Percentiles rank a stretch among this genome's conserved stretches.
These are phyloP conservation scores for Vannuccia rotundouncinata DNA, from an alignment of 2,888 invertebrate genomes.

Conservation along the genomic window DNA sequence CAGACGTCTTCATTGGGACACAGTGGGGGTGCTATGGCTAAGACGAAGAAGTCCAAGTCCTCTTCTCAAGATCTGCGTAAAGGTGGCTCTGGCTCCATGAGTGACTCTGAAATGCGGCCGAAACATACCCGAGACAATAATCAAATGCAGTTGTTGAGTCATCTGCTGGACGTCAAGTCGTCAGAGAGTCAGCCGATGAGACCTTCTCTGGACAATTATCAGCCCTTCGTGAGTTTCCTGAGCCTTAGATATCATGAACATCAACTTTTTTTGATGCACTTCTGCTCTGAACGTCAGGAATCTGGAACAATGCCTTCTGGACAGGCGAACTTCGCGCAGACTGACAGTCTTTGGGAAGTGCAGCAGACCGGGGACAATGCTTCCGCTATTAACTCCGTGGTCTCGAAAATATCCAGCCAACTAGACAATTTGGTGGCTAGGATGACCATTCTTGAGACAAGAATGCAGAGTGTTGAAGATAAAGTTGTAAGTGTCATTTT, in stretches of 20 bases:
- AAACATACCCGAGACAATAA: background rate
- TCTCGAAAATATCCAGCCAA: slow-evolving; percentile 18
- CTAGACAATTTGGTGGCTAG: slow-evolving; percentile 30
- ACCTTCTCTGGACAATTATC: too few relatives aligned
- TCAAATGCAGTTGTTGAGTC: background rate
- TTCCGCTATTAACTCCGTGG: background rate
- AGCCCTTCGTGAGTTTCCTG: too few relatives aligned
- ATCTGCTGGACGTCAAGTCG: background rate
- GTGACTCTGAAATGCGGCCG: background rate
- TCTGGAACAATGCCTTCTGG: too few relatives aligned
- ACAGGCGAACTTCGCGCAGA: background rate
- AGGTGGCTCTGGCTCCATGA: background rate
- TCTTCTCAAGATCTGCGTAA: too few relatives aligned
- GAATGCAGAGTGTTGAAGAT: slow-evolving; percentile 42
- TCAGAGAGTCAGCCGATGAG: too few relatives aligned
- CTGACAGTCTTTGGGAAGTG: slow-evolving; percentile 1
- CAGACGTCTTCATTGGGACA: background rate
- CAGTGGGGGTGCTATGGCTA: background rate
- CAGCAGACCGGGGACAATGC: background rate
- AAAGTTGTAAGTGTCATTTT: slow-evolving; percentile 31
- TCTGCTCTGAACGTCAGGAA: too few relatives aligned
- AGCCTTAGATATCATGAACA: too few relatives aligned
- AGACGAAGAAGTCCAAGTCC: slow-evolving; percentile 7
- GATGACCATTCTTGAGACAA: slow-evolving; percentile 19
- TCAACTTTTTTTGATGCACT: too few relatives aligned